Percentiles rank a stretch among this genome's conserved stretches.
phyloP scores from a whole-genome alignment of 2,888 invertebrate genomes.

The Timema podura region DNA sequence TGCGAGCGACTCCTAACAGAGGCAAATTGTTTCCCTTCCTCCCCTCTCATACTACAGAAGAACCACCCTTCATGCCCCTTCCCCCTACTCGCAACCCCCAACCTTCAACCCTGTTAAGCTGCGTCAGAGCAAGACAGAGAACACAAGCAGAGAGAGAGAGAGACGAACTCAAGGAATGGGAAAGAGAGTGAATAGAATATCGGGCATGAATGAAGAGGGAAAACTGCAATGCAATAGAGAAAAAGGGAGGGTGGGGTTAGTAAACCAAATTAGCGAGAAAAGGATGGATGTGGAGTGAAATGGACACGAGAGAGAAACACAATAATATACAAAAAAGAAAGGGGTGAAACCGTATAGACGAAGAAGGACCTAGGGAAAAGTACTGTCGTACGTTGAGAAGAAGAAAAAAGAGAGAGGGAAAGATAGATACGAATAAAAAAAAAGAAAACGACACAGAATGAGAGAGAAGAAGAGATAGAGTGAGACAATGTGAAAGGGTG shows the following conservation, averaged over 20 bases:
- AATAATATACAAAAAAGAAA: background rate
- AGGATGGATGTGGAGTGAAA: background rate
- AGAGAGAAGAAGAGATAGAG: background rate
- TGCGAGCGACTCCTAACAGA: conserved; percentile 4
- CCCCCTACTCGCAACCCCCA: background rate
- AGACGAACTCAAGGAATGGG: too few species aligned
- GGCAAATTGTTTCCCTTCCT: conserved; percentile 10
- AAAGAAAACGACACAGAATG: background rate
- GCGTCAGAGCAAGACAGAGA: background rate
- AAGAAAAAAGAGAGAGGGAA: conserved; percentile 8
- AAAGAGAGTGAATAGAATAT: too few species aligned
- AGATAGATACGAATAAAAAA: background rate
- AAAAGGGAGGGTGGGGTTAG: too few species aligned
- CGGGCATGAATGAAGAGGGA: too few species aligned
- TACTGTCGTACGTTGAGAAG: background rate
- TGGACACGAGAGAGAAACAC: background rate
- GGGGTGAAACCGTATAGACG: conserved; percentile 5
- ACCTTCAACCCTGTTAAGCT: background rate
- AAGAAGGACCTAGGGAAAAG: background rate
- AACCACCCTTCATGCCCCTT: background rate
- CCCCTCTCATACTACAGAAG: background rate
- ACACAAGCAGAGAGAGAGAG: too few species aligned
- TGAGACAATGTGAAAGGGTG: background rate
- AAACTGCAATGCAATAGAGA: too few species aligned
- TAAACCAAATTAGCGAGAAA: too few species aligned